A percentile compares a stretch with the other conserved stretches of the same genome.
Evolutionary conservation across 2,888 invertebrate genomes (phyloP).

Genomic region (Hymenopus coronatus): DNA sequence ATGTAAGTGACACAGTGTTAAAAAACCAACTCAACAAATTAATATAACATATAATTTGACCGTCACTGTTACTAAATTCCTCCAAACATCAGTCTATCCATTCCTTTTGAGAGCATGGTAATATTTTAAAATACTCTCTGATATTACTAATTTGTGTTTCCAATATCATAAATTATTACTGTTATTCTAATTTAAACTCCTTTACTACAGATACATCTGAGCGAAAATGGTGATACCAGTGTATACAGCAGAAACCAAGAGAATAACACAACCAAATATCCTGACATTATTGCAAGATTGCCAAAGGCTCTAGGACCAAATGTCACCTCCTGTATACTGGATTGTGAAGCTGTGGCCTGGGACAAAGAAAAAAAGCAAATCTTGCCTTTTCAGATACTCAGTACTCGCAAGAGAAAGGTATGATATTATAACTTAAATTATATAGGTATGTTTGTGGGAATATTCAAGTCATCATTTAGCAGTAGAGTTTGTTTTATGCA

Average conservation of each 20-base stretch:
- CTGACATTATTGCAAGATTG: conserved; percentile 81
- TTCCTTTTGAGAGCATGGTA: no score
- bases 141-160: no score
- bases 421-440: background rate
- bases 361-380: conserved; percentile 84
- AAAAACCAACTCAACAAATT: no score
- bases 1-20: no score
- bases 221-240: conserved; percentile 64
- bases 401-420: conserved; percentile 92
- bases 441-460: background rate
- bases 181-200: no score
- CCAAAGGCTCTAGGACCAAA: conserved; percentile 52
- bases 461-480: background rate
- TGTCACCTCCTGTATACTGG: conserved; percentile 83
- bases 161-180: no score
- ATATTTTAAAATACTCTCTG: no score
- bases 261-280: conserved; percentile 91
- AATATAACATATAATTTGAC: no score
- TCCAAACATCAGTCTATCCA: no score
- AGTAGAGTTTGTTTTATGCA: background rate
- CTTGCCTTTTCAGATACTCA: conserved; percentile 92
- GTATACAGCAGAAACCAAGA: conserved; percentile 97
- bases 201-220: conserved; percentile 64
- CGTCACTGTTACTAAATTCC: no score
- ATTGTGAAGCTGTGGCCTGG: conserved; percentile 97